Conservation (phyloP, 2,888 invertebrate species). For the Sclerodermus sp. region DNA sequence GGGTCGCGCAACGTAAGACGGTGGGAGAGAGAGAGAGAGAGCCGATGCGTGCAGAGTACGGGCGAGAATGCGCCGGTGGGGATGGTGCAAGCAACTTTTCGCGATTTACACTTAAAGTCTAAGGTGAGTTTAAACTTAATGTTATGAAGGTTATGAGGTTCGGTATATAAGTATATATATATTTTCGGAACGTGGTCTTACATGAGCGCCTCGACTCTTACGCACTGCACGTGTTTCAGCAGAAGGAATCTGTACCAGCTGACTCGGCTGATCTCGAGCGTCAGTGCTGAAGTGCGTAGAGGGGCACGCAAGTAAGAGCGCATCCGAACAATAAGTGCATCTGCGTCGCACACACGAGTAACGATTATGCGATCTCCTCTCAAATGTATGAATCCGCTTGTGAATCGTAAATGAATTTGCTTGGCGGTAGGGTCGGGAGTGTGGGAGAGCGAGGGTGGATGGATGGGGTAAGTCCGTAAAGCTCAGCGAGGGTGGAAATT, state of each 20-base stretch:
- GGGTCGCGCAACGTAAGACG: too few relatives aligned
- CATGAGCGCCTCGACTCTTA: slow-evolving; percentile 50
- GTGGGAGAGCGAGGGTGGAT: too few relatives aligned
- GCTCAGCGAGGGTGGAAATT: too few relatives aligned
- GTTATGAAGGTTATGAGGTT: too few relatives aligned
- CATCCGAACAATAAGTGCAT: slow-evolving; percentile 48
- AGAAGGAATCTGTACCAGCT: too few relatives aligned
- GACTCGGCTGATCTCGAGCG: background rate
- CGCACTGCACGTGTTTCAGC: slow-evolving; percentile 38
- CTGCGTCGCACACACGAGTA: slow-evolving; percentile 42
- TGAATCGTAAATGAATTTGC: too few relatives aligned
- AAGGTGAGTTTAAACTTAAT: background rate
- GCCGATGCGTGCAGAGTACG: too few relatives aligned
- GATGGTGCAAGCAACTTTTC: slow-evolving; percentile 8
- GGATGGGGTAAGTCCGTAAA: too few relatives aligned
- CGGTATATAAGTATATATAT: background rate
- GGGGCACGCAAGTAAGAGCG: slow-evolving; percentile 57
- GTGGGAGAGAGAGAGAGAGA: too few relatives aligned
- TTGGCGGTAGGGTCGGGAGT: too few relatives aligned
- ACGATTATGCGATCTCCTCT: background rate
- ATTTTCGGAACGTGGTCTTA: slow-evolving; percentile 49
- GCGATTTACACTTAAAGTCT: slow-evolving; percentile 20
- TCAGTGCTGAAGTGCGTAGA: slow-evolving; percentile 36
- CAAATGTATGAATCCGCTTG: too few relatives aligned
- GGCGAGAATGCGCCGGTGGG: too few relatives aligned